Conservation (phyloP, 2,888 invertebrate species). For the Hypsopygia costalis region DNA sequence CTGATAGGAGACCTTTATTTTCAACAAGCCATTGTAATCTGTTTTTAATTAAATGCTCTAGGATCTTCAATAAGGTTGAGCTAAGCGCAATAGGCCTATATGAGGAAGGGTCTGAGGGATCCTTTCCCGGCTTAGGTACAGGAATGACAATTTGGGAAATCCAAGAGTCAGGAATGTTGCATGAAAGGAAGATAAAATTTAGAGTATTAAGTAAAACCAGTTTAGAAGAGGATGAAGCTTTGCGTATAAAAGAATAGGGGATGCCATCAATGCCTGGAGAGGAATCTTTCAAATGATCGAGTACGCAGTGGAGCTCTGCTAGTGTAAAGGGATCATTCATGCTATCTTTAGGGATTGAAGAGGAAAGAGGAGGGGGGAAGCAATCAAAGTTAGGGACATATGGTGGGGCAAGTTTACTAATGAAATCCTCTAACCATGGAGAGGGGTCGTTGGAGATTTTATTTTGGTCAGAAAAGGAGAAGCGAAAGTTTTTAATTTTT, state of each 20-base stretch:
- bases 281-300: background rate
- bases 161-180: conserved; percentile 17
- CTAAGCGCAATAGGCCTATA: conserved; percentile 25
- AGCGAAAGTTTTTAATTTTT: background rate
- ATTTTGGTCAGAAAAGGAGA: background rate
- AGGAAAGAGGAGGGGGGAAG: background rate
- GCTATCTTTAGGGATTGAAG: background rate
- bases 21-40: conserved; percentile 25
- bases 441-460: background rate
- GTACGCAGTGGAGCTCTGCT: background rate
- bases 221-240: background rate
- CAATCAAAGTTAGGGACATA: background rate
- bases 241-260: background rate
- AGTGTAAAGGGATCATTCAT: background rate
- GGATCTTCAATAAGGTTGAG: conserved; percentile 6
- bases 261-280: background rate
- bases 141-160: conserved; percentile 24
- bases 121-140: conserved; percentile 23
- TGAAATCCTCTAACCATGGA: background rate
- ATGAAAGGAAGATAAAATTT: background rate
- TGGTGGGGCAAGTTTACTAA: background rate
- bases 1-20: conserved; percentile 12
- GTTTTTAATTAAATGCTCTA: conserved; percentile 17
- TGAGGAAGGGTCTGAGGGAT: conserved; percentile 10
- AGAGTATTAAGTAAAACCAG: background rate